Percentiles rank a stretch among this genome's conserved stretches.
Conservation (phyloP, 2,888 invertebrate genomes). For the Tetanocera ferruginea region DNA sequence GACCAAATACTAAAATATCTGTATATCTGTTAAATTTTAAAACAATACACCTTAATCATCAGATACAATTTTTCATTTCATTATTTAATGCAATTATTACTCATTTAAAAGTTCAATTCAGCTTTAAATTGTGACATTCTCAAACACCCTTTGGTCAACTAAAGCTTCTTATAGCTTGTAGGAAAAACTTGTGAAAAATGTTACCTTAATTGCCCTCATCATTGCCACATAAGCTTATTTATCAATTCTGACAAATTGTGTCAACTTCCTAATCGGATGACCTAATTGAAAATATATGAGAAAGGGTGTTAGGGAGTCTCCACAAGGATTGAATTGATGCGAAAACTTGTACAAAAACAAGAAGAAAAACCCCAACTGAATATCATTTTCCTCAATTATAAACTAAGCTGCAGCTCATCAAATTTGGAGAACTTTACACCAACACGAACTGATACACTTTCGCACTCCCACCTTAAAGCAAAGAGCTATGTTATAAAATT, state of each 20-base stretch:
- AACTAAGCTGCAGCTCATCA: background rate
- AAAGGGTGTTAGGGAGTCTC: background rate
- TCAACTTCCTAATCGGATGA: constrained; percentile 19
- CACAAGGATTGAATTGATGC: background rate
- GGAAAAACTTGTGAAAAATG: too few relatives aligned
- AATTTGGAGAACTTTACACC: background rate
- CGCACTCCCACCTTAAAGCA: background rate
- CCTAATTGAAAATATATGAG: constrained; percentile 9
- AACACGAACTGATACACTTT: background rate
- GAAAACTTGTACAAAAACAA: background rate
- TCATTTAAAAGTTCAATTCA: too few relatives aligned
- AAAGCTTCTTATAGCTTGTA: too few relatives aligned
- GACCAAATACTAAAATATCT: too few relatives aligned
- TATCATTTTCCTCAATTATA: background rate
- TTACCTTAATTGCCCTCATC: constrained; percentile 1
- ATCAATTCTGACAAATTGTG: constrained; percentile 6
- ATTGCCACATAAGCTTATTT: background rate
- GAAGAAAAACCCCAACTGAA: background rate
- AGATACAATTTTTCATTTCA: too few relatives aligned
- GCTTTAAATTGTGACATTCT: too few relatives aligned
- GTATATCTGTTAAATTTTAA: too few relatives aligned
- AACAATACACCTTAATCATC: too few relatives aligned
- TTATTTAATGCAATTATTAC: too few relatives aligned
- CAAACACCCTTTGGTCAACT: too few relatives aligned
- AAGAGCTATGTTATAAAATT: background rate